Evolutionary conservation across 2,888 invertebrate genomes (phyloP).

Genomic region (Mesorhabditis sp.): DNA sequence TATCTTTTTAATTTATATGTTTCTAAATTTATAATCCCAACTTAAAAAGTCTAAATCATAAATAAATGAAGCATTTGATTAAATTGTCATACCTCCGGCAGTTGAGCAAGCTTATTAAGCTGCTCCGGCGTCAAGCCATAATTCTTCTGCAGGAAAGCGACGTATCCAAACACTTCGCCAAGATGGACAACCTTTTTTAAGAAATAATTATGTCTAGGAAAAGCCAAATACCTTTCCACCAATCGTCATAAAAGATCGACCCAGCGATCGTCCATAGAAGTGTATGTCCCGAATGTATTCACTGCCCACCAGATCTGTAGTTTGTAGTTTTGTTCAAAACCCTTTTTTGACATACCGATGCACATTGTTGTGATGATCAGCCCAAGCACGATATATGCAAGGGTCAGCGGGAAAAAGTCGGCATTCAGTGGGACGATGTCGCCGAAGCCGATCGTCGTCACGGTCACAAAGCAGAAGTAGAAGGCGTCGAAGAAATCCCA

Average conservation of each 20-base stretch:
- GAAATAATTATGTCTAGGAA: neutral
- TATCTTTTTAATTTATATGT: neutral
- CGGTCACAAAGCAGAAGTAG: conserved; percentile 59
- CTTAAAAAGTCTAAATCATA: neutral
- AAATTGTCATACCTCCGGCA: conserved; percentile 45
- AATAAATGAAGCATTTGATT: too few species aligned
- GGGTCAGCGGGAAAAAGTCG: conserved; percentile 54
- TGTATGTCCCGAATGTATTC: conserved; percentile 59
- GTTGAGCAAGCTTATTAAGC: conserved; percentile 54
- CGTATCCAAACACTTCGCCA: conserved; percentile 58
- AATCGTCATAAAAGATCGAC: conserved; percentile 55
- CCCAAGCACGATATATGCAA: conserved; percentile 57
- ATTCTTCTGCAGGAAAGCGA: conserved; percentile 58
- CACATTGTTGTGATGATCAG: conserved; percentile 58
- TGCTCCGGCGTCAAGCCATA: conserved; percentile 58
- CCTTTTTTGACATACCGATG: conserved; percentile 40
- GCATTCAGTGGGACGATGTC: conserved; percentile 57
- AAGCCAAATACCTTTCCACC: conserved; percentile 46
- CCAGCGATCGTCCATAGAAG: conserved; percentile 57
- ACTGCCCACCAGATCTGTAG: conserved; percentile 55
- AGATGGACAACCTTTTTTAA: conserved; percentile 51
- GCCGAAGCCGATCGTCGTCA: conserved; percentile 58
- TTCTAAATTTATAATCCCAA: neutral
- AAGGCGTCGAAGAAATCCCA: conserved; percentile 58
- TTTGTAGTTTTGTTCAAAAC: neutral